Evolutionary conservation across 2,113 vertebrate species (phyloP).

Genomic region (Trochalopteron elliotii): DNA sequence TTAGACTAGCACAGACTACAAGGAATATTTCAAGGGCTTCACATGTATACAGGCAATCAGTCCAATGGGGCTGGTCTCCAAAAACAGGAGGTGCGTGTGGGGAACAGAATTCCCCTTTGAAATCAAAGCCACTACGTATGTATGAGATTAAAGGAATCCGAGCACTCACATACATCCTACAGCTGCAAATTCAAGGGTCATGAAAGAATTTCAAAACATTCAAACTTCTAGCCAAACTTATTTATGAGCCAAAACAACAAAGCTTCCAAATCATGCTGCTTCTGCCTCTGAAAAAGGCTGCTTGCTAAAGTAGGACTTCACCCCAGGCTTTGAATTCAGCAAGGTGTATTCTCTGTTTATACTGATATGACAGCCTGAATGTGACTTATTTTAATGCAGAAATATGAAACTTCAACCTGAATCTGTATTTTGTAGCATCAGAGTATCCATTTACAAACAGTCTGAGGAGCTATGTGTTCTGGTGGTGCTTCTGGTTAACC

Average conservation of each 20-base stretch:
- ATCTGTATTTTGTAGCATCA: neutral
- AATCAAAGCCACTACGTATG: neutral
- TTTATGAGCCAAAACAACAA: neutral
- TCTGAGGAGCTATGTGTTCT: neutral
- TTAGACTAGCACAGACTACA: neutral
- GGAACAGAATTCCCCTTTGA: neutral
- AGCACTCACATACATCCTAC: neutral
- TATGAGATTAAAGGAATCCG: neutral
- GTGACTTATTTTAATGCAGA: neutral
- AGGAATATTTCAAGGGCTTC: constrained; percentile 4
- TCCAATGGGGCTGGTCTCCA: neutral
- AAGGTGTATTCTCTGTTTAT: neutral
- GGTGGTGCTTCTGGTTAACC: neutral
- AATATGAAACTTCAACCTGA: neutral
- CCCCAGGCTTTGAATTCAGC: neutral
- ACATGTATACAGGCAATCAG: neutral
- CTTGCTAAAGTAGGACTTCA: neutral
- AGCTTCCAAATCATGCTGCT: neutral
- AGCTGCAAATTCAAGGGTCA: neutral
- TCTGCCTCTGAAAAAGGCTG: neutral
- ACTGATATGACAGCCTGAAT: neutral
- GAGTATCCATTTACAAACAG: neutral
- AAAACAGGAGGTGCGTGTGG: neutral
- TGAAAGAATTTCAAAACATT: neutral
- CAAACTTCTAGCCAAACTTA: neutral